Conservation (phyloP, 1,140 invertebrate genomes). For the Tetranychus cinnabarinus region DNA sequence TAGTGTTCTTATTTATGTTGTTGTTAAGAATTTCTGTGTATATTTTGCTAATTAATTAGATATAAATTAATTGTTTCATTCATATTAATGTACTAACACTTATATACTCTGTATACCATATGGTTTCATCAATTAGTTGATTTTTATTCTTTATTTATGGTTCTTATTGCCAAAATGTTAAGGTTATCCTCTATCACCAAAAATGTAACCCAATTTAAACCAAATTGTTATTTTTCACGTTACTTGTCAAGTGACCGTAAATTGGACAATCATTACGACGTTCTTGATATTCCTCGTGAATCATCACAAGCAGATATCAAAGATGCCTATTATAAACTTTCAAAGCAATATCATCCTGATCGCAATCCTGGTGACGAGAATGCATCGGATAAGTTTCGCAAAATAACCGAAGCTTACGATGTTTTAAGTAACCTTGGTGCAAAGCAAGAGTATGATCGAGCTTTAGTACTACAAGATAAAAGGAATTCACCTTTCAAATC, state of each 20-base stretch:
- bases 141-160: neutral
- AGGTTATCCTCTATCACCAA: neutral
- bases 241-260: neutral
- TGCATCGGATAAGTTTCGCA: slow-evolving; percentile 78
- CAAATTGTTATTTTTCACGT: neutral
- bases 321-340: slow-evolving; percentile 89
- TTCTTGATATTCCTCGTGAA: slow-evolving; percentile 68
- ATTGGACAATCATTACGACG: slow-evolving; percentile 62
- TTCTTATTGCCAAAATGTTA: neutral
- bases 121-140: neutral
- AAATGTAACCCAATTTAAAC: neutral
- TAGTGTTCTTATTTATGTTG: too few species aligned
- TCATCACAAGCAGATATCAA: slow-evolving; percentile 78
- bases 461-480: too few species aligned
- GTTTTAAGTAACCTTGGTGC: slow-evolving; percentile 49
- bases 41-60: too few species aligned
- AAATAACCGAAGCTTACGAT: slow-evolving; percentile 94
- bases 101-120: neutral
- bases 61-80: neutral
- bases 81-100: too few species aligned
- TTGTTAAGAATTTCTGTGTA: too few species aligned
- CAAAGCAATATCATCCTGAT: slow-evolving; percentile 96
- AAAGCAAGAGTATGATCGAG: neutral
- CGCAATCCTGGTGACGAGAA: slow-evolving; percentile 34
- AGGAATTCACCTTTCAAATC: too few species aligned